These are phyloP conservation scores for Ophonus ardosiacus DNA, from an alignment of 2,888 invertebrate species.

Conservation along the genomic window DNA sequence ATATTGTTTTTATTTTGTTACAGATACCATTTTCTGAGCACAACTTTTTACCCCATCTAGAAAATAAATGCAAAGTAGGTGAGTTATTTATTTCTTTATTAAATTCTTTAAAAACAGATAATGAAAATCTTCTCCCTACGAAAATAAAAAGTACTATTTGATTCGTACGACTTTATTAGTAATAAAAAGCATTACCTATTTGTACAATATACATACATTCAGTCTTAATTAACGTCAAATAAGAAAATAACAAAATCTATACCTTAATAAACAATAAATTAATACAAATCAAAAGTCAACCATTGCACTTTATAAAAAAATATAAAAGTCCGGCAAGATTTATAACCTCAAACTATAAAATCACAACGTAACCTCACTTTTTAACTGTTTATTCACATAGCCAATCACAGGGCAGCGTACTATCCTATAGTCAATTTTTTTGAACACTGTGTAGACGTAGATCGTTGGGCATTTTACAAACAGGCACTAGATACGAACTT, in stretches of 20 bases:
- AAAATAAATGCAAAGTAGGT: too few species aligned
- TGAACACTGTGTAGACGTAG: neutral
- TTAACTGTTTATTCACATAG: conserved; percentile 16
- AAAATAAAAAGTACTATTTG: neutral
- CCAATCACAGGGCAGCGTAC: conserved; percentile 86
- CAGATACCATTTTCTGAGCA: too few species aligned
- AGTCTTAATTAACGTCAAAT: conserved; percentile 45
- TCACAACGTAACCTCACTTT: conserved; percentile 23
- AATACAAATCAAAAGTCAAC: conserved; percentile 37
- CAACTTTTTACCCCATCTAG: too few species aligned
- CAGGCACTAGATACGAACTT: neutral
- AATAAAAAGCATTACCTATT: conserved; percentile 33
- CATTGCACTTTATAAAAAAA: conserved; percentile 39
- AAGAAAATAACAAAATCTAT: conserved; percentile 19
- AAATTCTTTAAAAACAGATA: neutral
- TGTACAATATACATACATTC: conserved; percentile 41
- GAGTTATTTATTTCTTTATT: too few species aligned
- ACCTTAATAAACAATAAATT: conserved; percentile 17
- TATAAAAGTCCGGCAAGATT: conserved; percentile 40
- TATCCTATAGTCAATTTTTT: neutral
- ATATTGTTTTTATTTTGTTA: too few species aligned
- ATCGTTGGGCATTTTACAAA: neutral
- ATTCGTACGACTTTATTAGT: conserved; percentile 21
- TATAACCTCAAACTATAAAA: conserved; percentile 21
- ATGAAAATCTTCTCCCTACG: too few species aligned